Percentiles rank a stretch among this genome's conserved stretches.
These are phyloP conservation scores for Passerculus sandwichensis DNA, from an alignment of 2,797 vertebrate genomes.

Conservation along the genomic window DNA sequence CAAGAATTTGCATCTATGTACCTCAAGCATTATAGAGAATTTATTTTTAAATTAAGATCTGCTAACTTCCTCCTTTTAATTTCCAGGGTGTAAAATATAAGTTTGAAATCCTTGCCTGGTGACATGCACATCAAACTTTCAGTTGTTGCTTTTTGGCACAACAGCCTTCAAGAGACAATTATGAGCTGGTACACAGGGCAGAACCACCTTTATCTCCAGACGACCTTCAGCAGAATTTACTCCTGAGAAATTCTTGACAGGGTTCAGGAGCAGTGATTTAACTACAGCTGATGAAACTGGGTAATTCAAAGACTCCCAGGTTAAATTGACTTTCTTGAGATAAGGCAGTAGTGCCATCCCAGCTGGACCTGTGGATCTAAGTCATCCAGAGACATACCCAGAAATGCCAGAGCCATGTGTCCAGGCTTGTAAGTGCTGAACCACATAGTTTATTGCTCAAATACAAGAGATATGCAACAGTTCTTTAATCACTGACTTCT, in stretches of 20 bases:
- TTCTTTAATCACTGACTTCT: neutral
- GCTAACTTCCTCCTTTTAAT: neutral
- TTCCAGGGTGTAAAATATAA: neutral
- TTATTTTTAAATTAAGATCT: neutral
- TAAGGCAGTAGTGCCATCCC: neutral
- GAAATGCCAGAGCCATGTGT: neutral
- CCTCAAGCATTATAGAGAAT: neutral
- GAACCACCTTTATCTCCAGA: neutral
- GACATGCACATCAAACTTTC: neutral
- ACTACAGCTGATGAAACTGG: neutral
- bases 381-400: neutral
- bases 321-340: neutral
- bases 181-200: neutral
- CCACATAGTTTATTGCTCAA: neutral
- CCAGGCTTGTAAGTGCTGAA: neutral
- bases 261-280: neutral
- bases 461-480: neutral
- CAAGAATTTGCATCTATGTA: neutral
- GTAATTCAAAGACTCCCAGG: neutral
- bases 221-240: neutral
- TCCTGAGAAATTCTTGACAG: neutral
- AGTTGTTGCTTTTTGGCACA: neutral
- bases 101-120: neutral
- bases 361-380: neutral
- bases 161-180: neutral